These are phyloP conservation scores for Philereme vetulata DNA, from an alignment of 2,888 invertebrate genomes.

Conservation along the genomic window DNA sequence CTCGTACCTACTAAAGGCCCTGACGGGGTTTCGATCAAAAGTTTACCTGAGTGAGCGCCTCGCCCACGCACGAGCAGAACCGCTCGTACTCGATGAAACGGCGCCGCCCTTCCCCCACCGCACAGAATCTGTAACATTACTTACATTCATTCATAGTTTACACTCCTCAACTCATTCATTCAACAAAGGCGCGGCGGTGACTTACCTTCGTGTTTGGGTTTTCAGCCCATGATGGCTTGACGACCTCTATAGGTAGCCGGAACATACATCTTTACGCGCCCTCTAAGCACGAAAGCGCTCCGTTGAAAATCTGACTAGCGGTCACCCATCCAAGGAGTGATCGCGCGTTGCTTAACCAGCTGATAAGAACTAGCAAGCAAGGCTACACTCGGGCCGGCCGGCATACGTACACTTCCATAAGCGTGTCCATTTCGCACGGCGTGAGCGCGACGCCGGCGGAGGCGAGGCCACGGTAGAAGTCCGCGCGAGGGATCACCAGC, in stretches of 20 bases:
- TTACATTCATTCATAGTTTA: too few species aligned
- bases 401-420: conserved; percentile 87
- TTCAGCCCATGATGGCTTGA: too few species aligned
- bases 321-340: too few species aligned
- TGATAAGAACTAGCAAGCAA: neutral
- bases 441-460: conserved; percentile 86
- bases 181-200: too few species aligned
- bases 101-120: conserved; percentile 83
- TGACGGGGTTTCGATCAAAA: neutral
- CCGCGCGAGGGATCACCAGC: conserved; percentile 84
- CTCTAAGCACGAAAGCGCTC: too few species aligned
- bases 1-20: too few species aligned
- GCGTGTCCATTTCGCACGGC: conserved; percentile 86
- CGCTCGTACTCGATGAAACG: conserved; percentile 86
- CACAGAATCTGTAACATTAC: conserved; percentile 82
- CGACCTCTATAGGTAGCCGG: too few species aligned
- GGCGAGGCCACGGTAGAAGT: conserved; percentile 89
- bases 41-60: conserved; percentile 84
- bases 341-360: too few species aligned
- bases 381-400: neutral
- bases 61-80: conserved; percentile 87
- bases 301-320: too few species aligned
- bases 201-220: too few species aligned
- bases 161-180: too few species aligned
- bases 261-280: too few species aligned